phyloP scores from a whole-genome alignment of 1,140 invertebrate genomes.

The Oryzaephilus surinamensis region DNA sequence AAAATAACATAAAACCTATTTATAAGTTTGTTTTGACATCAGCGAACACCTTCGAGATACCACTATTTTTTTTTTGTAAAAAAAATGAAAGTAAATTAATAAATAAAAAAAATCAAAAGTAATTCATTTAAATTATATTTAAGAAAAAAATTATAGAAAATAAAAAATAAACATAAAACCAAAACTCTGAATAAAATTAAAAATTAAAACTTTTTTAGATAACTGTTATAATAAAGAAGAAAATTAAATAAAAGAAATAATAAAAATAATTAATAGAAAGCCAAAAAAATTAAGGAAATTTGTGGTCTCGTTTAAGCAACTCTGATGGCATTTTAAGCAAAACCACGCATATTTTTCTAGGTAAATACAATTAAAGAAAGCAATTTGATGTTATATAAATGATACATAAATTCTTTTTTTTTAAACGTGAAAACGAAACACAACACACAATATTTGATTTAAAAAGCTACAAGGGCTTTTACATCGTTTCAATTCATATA shows the following conservation, averaged over 20 bases:
- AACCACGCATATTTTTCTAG: slow-evolving; percentile 24
- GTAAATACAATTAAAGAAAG: no score
- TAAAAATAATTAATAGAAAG: slow-evolving; percentile 11
- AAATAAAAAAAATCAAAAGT: slow-evolving; percentile 20
- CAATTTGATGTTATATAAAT: slow-evolving; percentile 25
- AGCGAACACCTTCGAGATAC: slow-evolving; percentile 27
- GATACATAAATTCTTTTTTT: no score
- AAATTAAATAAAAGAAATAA: slow-evolving; percentile 9
- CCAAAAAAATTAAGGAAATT: slow-evolving; percentile 16
- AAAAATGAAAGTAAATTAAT: no score
- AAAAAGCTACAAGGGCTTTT: no score
- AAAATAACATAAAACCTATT: no score
- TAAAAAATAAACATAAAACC: no score
- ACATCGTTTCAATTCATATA: no score
- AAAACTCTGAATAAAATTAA: slow-evolving; percentile 9
- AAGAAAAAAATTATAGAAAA: slow-evolving; percentile 8
- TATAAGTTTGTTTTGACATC: no score
- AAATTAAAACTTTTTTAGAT: slow-evolving; percentile 8
- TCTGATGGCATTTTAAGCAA: slow-evolving; percentile 27
- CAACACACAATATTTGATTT: slow-evolving; percentile 26
- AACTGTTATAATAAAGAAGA: slow-evolving; percentile 8
- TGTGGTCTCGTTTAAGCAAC: slow-evolving; percentile 31
- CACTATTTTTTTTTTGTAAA: no score
- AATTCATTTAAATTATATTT: neutral
- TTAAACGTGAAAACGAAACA: slow-evolving; percentile 26